These are phyloP conservation scores for Pygocentrus nattereri DNA, from an alignment of 2,797 vertebrate genomes.

Conservation along the genomic window DNA sequence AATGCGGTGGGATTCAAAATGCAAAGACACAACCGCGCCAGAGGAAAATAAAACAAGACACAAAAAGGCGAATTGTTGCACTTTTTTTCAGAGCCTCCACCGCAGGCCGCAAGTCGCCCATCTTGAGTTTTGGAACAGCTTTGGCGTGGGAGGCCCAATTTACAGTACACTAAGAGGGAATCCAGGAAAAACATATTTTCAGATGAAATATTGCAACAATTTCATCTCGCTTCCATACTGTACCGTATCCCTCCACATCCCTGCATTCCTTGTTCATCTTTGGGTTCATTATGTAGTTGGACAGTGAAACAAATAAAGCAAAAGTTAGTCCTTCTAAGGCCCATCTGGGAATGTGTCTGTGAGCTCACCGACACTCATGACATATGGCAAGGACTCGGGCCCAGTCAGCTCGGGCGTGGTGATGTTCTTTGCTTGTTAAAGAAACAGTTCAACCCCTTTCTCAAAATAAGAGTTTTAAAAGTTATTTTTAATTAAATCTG, in stretches of 20 bases:
- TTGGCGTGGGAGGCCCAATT: constrained; percentile 17
- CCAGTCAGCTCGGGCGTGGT: constrained; percentile 42
- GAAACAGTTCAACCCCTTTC: background rate
- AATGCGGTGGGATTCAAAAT: constrained; percentile 40
- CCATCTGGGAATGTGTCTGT: background rate
- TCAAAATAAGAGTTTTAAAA: background rate
- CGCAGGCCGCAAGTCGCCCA: constrained; percentile 43
- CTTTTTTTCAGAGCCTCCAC: constrained; percentile 27
- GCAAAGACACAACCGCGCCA: constrained; percentile 34
- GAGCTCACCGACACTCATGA: constrained; percentile 43
- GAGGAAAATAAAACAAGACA: constrained; percentile 39
- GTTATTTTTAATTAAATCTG: background rate
- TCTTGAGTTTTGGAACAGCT: constrained; percentile 9
- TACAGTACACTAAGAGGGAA: constrained; percentile 26
- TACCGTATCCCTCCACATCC: background rate
- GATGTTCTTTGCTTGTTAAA: constrained; percentile 23
- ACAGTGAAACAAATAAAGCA: constrained; percentile 20
- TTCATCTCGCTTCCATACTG: constrained; percentile 19
- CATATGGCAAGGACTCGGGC: constrained; percentile 22
- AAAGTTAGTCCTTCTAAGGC: constrained; percentile 12
- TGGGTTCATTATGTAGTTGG: background rate
- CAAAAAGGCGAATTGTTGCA: constrained; percentile 28
- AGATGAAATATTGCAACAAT: constrained; percentile 29
- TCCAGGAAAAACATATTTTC: constrained; percentile 40
- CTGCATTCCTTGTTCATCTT: constrained; percentile 21